Evolutionary conservation across 2,113 vertebrate species (phyloP), one percentile per base, ranked within the genome.

Genomic region (Eurystomus gularis): DNA sequence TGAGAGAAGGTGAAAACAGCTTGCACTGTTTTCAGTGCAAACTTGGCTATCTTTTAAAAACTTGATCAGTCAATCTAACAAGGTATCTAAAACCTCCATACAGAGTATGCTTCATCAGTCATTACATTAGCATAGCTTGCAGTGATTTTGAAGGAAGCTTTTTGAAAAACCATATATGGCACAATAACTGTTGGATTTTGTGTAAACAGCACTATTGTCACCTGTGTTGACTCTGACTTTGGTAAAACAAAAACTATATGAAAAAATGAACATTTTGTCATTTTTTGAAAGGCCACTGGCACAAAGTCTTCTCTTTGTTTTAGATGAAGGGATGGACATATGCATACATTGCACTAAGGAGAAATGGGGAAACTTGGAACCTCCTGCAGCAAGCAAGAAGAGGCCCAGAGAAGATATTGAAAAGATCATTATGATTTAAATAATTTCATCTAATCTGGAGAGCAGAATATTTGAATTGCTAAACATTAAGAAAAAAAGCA

Each of bases 391-490:
- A 86, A 80, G 14, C 1, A 8, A 80, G 73, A 91, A 37, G 15
- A 52, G 7, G 10, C 29, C 14, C 24, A 79, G 48, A n/a, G 57
- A 0, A 6, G 48, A 54, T 48, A 78, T 11, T 70, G 40, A 66
- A 85, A 87, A 93, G 79, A 44, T 21, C 54, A 35, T 52, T 85
- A 69, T 49, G 37, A 55, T 82, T 79, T 23, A 77, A 91, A 88
- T 79, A 6, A 72, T 64, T 94, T 65, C 40, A 78, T 83, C 48
- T 54, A 33, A 84, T 94, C 88, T 92, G 44, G 55, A 89, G 42
- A 93, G 11, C n/a, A 88, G 55, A 90, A 93, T 62, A 37, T 79
- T 93, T 93, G 86, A 94, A 57, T 35, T 86, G 21, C 55, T 94
- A 90, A 94, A 78, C 1, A 1, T 71, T 95, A 92, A 75, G 48